Percentiles rank a stretch among this genome's conserved stretches.
These are phyloP conservation scores for Lophura swinhoii DNA, from an alignment of 2,797 vertebrate genomes.

Conservation along the genomic window DNA sequence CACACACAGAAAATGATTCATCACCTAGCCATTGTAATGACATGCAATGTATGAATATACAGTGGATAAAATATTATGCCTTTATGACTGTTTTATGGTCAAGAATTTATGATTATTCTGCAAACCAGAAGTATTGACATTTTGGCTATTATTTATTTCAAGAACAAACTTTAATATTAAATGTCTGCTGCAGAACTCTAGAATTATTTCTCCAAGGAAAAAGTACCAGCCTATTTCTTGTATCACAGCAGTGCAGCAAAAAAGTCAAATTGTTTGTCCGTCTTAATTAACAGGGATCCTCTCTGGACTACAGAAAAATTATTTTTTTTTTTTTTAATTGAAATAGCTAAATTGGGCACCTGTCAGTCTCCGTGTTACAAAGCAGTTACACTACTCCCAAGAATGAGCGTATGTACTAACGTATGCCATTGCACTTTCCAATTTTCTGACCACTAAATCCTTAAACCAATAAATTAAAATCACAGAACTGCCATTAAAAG, in stretches of 20 bases:
- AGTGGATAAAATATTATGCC: slow-evolving; percentile 76
- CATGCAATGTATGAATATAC: slow-evolving; percentile 74
- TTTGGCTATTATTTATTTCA: slow-evolving; percentile 79
- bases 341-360: slow-evolving; percentile 6
- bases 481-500: slow-evolving; percentile 63
- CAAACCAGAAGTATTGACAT: slow-evolving; percentile 79
- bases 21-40: slow-evolving; percentile 73
- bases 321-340: background rate
- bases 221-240: slow-evolving; percentile 38
- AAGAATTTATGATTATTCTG: slow-evolving; percentile 80
- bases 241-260: slow-evolving; percentile 4
- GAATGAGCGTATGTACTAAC: background rate
- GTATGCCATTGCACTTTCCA: slow-evolving; percentile 17
- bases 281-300: slow-evolving; percentile 30
- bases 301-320: background rate
- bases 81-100: slow-evolving; percentile 78
- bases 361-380: background rate
- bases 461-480: slow-evolving; percentile 69
- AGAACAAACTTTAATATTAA: slow-evolving; percentile 79
- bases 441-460: slow-evolving; percentile 64
- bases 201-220: slow-evolving; percentile 65
- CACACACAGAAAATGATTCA: slow-evolving; percentile 75
- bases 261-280: slow-evolving; percentile 43
- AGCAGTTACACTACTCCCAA: background rate
- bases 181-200: slow-evolving; percentile 57